Conservation (phyloP, 2,888 invertebrate genomes). For the Meteorus colon region DNA sequence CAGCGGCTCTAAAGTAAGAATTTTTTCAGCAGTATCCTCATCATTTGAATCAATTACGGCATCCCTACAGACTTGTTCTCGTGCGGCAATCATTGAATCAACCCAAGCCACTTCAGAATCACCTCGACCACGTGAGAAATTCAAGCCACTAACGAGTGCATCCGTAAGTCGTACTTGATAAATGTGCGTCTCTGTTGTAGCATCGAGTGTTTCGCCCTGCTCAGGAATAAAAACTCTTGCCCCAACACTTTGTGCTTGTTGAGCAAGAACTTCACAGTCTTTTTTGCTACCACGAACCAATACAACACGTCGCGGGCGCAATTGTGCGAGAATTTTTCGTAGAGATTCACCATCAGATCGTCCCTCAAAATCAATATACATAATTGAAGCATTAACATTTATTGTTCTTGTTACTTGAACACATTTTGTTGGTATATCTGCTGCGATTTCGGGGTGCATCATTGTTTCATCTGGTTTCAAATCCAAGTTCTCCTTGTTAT, state of each 20-base stretch:
- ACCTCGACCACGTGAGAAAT: conserved; percentile 87
- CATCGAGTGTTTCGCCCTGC: conserved; percentile 91
- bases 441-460: conserved; percentile 71
- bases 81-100: conserved; percentile 83
- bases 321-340: conserved; percentile 79
- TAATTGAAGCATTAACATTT: conserved; percentile 87
- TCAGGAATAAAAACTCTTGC: conserved; percentile 88
- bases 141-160: conserved; percentile 88
- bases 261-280: conserved; percentile 81
- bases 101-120: conserved; percentile 98
- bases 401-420: conserved; percentile 83
- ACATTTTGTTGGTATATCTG: conserved; percentile 94
- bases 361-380: conserved; percentile 98
- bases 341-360: conserved; percentile 89
- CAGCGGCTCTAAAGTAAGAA: conserved; percentile 82
- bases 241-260: conserved; percentile 81
- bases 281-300: conserved; percentile 83
- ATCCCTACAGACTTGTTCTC: conserved; percentile 74
- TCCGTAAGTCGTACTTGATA: conserved; percentile 97
- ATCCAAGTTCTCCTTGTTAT: conserved; percentile 81
- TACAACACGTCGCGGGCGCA: conserved; percentile 81
- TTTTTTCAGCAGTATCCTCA: conserved; percentile 75
- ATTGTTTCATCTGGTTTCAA: conserved; percentile 79
- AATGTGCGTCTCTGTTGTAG: conserved; percentile 97
- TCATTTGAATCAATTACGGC: conserved; percentile 76